Base-by-base conservation (phyloP, 2,888 invertebrate species). In the Caenorhabditis imperialis region DNA sequence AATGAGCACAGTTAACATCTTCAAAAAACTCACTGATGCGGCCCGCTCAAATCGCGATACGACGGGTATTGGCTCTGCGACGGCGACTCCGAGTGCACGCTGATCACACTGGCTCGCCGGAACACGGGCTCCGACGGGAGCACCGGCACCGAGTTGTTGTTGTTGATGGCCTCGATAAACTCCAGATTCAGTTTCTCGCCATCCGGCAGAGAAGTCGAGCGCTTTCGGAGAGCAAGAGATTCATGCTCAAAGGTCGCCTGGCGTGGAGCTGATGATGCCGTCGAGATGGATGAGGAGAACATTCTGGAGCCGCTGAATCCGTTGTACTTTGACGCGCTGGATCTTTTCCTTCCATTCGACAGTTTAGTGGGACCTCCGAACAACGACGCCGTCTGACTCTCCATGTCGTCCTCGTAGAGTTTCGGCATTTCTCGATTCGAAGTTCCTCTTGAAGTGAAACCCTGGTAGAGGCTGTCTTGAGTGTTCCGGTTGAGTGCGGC, bases 141-240 rank as follows among this genome's bases (percentile, higher is more conserved):
- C 6, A 27, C 38, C 38, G 35, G 61, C 23, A 58, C 54, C 18
- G 72, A 58, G 12, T 6, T 47, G 18, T 42, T 55, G 8, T 45
- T 40, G 45, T 23, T 42, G 3, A 40, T 3, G 2, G 20, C 18
- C 10, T 75, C 74, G 22, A 77, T 42, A 12, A 71, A 55, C 3
- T 78, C 76, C 25, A 80, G 38, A 33, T 81, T 81, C 25, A 83
- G 42, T 12, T 72, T 74, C 44, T 85, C 84, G 8, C 79, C 79
- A 47, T 84, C 85, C 12, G 85, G 84, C 5, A 84, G 67, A 12
- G 83, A 84, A 0, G 82, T 79, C 1, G 85, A 79, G 50, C 79
- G 48, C 42, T 79, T 79, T 12, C 79, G 42, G 6, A 75, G 23
- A 6, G 69, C 77, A 16, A 75, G 25, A 0, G 67, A 44, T n/a